Percentiles rank a stretch among this genome's conserved stretches.
These are phyloP conservation scores for Drosophila quadrilineata DNA, from an alignment of 1,140 invertebrate species.

Conservation along the genomic window DNA sequence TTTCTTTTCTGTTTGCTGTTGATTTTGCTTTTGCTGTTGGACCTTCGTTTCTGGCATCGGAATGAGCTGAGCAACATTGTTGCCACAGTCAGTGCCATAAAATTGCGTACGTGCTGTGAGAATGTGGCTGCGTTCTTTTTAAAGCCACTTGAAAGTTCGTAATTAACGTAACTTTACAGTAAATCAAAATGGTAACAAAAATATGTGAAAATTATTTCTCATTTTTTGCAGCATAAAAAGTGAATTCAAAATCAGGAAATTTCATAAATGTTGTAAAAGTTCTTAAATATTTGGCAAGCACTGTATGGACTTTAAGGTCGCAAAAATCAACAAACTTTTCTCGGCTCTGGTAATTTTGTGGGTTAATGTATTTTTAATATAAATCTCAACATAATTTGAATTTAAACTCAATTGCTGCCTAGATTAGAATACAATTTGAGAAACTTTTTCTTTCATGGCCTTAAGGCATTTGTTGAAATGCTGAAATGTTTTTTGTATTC, in stretches of 20 bases:
- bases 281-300: not conserved
- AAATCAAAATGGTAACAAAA: slow-evolving; percentile 20
- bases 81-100: slow-evolving; percentile 68
- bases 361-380: slow-evolving; percentile 35
- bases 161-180: slow-evolving; percentile 11
- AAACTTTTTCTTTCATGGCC: slow-evolving; percentile 8
- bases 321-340: slow-evolving; percentile 15
- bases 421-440: not conserved
- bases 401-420: slow-evolving; percentile 14
- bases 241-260: not conserved
- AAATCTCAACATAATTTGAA: slow-evolving; percentile 32
- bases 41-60: not conserved
- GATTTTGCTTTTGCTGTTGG: no score
- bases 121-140: slow-evolving; percentile 14
- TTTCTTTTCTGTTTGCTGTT: no score
- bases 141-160: slow-evolving; percentile 20
- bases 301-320: slow-evolving; percentile 8
- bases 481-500: not conserved
- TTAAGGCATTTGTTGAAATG: not conserved
- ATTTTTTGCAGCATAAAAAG: no score
- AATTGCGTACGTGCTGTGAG: slow-evolving; percentile 62
- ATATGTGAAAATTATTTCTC: no score
- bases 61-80: slow-evolving; percentile 47
- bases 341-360: slow-evolving; percentile 1
- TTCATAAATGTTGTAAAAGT: not conserved